Evolutionary conservation across 2,888 invertebrate species (phyloP).

Genomic region (Heliothis peltigera): DNA sequence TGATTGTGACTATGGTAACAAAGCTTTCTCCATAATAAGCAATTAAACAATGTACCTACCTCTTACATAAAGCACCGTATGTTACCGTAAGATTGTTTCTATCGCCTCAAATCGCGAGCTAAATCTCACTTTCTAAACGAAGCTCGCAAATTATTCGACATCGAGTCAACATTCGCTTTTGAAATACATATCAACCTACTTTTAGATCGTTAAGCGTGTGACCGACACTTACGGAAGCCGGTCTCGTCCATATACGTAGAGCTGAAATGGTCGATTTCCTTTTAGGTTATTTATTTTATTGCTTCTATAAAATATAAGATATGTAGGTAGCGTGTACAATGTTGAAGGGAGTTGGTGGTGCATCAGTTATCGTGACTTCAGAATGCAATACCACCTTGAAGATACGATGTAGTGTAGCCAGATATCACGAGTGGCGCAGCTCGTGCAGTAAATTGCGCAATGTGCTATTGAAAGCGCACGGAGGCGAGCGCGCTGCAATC

Average conservation of each 20-base stretch:
- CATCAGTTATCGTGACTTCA: slow-evolving; percentile 78
- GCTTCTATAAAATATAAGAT: slow-evolving; percentile 23
- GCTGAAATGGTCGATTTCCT: slow-evolving; percentile 35
- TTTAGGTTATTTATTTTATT: slow-evolving; percentile 38
- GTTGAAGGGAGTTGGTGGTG: slow-evolving; percentile 42
- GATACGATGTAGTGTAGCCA: slow-evolving; percentile 71
- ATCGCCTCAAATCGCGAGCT: slow-evolving; percentile 55
- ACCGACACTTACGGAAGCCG: slow-evolving; percentile 60
- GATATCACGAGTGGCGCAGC: slow-evolving; percentile 76
- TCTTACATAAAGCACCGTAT: slow-evolving; percentile 56
- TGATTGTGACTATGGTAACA: slow-evolving; percentile 75
- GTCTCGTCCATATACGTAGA: slow-evolving; percentile 54
- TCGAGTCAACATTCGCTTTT: slow-evolving; percentile 62
- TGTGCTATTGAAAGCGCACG: slow-evolving; percentile 81
- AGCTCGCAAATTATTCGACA: slow-evolving; percentile 63
- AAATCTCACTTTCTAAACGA: slow-evolving; percentile 70
- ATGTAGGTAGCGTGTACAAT: slow-evolving; percentile 16
- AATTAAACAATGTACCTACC: slow-evolving; percentile 67
- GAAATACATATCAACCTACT: slow-evolving; percentile 70
- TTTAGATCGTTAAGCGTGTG: slow-evolving; percentile 55
- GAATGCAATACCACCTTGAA: slow-evolving; percentile 77
- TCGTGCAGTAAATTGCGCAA: slow-evolving; percentile 86
- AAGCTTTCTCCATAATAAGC: slow-evolving; percentile 80
- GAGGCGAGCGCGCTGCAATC: slow-evolving; percentile 75
- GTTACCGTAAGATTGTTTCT: slow-evolving; percentile 49